A percentile compares a stretch with the other conserved stretches of the same genome.
Conservation (phyloP, 2,888 invertebrate genomes). For the Pheosia gnoma region DNA sequence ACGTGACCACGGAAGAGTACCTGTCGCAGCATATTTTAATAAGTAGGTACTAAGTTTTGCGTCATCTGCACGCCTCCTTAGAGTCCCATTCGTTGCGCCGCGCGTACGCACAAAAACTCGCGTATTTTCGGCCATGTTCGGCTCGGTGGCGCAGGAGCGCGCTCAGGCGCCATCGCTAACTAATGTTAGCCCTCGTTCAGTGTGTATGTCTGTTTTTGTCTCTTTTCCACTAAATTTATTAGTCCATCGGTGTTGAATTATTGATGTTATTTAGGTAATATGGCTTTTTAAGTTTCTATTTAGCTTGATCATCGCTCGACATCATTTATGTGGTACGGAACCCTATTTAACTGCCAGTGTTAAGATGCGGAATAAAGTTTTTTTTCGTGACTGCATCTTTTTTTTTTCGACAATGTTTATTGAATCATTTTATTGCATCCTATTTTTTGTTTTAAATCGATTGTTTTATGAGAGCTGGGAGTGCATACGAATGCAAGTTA, state of each 20-base stretch:
- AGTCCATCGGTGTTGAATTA: constrained; percentile 11
- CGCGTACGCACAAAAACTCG: constrained; percentile 28
- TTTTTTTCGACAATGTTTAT: constrained; percentile 14
- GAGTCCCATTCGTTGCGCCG: constrained; percentile 3
- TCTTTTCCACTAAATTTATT: constrained; percentile 27
- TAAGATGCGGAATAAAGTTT: too few relatives aligned
- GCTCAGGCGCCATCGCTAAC: constrained; percentile 35
- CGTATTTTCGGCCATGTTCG: constrained; percentile 30
- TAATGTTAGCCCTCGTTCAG: constrained; percentile 28
- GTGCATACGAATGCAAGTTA: constrained; percentile 55
- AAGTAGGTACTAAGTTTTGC: too few relatives aligned
- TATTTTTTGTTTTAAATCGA: constrained; percentile 34
- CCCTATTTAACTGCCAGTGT: too few relatives aligned
- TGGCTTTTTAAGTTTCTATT: too few relatives aligned
- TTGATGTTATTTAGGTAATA: constrained; percentile 1
- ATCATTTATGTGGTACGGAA: too few relatives aligned
- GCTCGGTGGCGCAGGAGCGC: constrained; percentile 9
- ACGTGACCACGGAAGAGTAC: too few relatives aligned
- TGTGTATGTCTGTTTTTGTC: constrained; percentile 21
- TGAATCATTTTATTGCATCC: constrained; percentile 38
- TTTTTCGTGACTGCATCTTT: too few relatives aligned
- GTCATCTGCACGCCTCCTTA: constrained; percentile 19
- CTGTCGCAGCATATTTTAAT: too few relatives aligned
- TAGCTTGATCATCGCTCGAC: too few relatives aligned
- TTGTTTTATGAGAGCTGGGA: constrained; percentile 28